Evolutionary conservation across 2,888 invertebrate species (phyloP), one percentile per base, ranked within the genome.

Genomic region (Petrophora chlorosata): DNA sequence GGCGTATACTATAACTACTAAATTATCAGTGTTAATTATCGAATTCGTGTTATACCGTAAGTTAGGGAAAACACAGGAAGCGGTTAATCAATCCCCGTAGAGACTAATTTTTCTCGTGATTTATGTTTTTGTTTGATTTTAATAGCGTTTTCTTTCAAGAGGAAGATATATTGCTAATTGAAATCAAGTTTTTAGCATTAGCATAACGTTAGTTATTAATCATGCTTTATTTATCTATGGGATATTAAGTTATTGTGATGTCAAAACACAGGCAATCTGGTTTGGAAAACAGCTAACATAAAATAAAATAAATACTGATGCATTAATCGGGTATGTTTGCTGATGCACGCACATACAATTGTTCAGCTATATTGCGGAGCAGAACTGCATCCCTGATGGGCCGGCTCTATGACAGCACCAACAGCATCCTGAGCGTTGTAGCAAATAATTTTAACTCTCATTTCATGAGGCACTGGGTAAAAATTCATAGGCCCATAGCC

Each of bases 21-120:
- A 85, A 82, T 82, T 81, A 80, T 70, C 65, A 65, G 65, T 64
- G 74, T 76, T 83, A 88, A 88, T 88, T 87, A 86, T 82, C 72
- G 52, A 61, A 72, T 75, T 73, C 66, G 70, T 70, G 63, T 64
- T 76, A 73, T 76, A 76, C 74, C 61, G 76, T 77, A 75, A 72
- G 75, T 73, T 77, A 71, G 67, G 72, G 64, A 62, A 67, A 73
- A 75, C 59, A 66, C 72, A 66, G 76, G 76, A 79, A 81, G 71
- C 64, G 45, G 64, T 70, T 68, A 73, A 72, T 52, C 43, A 42
- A 59, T 54, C 54, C 70, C 62, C 60, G 55, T 47, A 60, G 26
- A 53, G 46, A 51, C 19, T 42, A 42, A 41, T 48, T 48, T 42
- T 32, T 39, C 25, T 17, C 15, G 33, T 55, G 45, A 50, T 52